Evolutionary conservation across 2,797 vertebrate genomes (phyloP).

Genomic region (Coluber constrictor): DNA sequence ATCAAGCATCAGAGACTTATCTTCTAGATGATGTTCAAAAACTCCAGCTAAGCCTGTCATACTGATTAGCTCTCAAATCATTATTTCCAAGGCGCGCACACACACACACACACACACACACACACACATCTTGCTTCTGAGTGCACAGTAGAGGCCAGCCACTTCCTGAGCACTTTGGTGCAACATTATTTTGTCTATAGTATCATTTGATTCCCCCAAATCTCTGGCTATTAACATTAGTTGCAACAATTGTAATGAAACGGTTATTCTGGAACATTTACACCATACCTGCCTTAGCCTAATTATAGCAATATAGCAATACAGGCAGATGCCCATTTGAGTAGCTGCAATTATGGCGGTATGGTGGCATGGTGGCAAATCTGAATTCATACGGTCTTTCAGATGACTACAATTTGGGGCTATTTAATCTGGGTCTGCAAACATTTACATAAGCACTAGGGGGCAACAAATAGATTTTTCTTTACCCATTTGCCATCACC

Average conservation of each 20-base stretch:
- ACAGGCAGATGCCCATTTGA: background rate
- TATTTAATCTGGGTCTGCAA: background rate
- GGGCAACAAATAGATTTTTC: background rate
- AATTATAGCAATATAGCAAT: background rate
- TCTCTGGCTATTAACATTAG: background rate
- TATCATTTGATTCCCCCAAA: constrained; percentile 37
- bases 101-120: background rate
- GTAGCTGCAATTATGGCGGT: background rate
- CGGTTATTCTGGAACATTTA: background rate
- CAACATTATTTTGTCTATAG: constrained; percentile 13
- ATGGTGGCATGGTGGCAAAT: background rate
- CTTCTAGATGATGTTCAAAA: constrained; percentile 42
- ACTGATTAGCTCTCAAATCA: constrained; percentile 52
- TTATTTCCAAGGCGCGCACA: constrained; percentile 21
- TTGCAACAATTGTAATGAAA: constrained; percentile 8
- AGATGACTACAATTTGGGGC: background rate
- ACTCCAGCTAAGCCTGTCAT: constrained; percentile 37
- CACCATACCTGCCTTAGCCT: constrained; percentile 1
- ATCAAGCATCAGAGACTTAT: constrained; percentile 55
- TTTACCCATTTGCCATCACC: background rate
- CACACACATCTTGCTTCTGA: constrained; percentile 47
- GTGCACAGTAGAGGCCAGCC: constrained; percentile 46
- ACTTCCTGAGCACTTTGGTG: constrained; percentile 55
- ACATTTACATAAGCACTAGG: background rate
- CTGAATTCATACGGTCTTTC: background rate